Evolutionary conservation across 2,888 invertebrate genomes (phyloP).

Genomic region (Erebia palarica): DNA sequence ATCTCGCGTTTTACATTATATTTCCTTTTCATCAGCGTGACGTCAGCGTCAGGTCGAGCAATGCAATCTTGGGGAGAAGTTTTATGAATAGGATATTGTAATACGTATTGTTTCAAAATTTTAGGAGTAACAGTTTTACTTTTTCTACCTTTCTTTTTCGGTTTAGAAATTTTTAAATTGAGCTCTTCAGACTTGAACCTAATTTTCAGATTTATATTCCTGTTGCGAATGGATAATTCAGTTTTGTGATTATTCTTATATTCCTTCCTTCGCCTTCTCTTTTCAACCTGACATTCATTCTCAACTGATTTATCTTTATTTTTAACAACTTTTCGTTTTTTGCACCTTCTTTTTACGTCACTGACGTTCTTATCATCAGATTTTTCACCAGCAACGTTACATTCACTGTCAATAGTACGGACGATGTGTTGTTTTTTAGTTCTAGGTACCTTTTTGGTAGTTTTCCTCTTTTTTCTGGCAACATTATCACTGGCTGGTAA

Average conservation of each 20-base stretch:
- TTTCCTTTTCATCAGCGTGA: constrained; percentile 53
- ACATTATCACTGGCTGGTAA: constrained; percentile 28
- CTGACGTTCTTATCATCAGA: neutral
- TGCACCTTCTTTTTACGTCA: neutral
- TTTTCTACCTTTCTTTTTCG: constrained; percentile 28
- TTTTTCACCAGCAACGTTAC: neutral
- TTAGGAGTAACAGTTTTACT: constrained; percentile 25
- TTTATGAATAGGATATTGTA: constrained; percentile 50
- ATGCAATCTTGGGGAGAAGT: constrained; percentile 39
- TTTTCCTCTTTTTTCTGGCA: constrained; percentile 28
- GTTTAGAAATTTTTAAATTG: constrained; percentile 51
- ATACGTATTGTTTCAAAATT: constrained; percentile 57
- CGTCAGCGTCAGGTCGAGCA: constrained; percentile 50
- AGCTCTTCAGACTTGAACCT: constrained; percentile 53
- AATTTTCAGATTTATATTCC: constrained; percentile 58
- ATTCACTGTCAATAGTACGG: neutral
- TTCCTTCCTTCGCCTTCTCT: constrained; percentile 29
- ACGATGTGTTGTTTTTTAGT: neutral
- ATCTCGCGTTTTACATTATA: constrained; percentile 50
- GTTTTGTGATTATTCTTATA: constrained; percentile 36
- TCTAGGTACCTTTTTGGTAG: constrained; percentile 27
- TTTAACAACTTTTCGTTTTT: neutral
- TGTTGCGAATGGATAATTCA: constrained; percentile 37
- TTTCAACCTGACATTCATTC: neutral
- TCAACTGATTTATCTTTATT: neutral